Evolutionary conservation across 2,888 invertebrate species (phyloP).

Genomic region (Conops quadrifasciatus): DNA sequence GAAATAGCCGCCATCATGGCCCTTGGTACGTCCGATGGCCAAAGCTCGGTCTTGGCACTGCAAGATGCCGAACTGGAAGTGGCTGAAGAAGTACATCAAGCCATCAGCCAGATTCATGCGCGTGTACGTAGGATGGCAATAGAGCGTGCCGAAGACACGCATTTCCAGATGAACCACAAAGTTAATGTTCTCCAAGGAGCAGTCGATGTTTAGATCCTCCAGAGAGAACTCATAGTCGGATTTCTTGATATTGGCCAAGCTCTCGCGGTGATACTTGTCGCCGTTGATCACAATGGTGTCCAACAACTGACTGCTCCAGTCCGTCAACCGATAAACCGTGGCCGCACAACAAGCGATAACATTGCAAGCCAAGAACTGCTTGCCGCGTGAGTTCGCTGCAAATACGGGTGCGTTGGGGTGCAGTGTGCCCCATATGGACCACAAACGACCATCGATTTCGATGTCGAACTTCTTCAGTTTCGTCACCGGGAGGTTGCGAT

Average conservation of each 20-base stretch:
- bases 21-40: constrained; percentile 66
- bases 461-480: constrained; percentile 72
- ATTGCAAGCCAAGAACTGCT: constrained; percentile 72
- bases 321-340: constrained; percentile 69
- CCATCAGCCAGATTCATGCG: constrained; percentile 73
- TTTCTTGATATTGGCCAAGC: constrained; percentile 65
- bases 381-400: constrained; percentile 68
- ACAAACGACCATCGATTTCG: constrained; percentile 74
- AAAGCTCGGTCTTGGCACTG: constrained; percentile 68
- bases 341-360: constrained; percentile 71
- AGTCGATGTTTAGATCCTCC: constrained; percentile 69
- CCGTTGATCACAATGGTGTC: constrained; percentile 72
- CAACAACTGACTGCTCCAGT: constrained; percentile 72
- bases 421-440: constrained; percentile 74
- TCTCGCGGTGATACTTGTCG: constrained; percentile 69
- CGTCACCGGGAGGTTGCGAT: constrained; percentile 54
- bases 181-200: constrained; percentile 69
- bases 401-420: constrained; percentile 72
- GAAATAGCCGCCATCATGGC: constrained; percentile 68
- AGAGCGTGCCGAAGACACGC: constrained; percentile 71
- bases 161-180: constrained; percentile 70
- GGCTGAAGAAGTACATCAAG: constrained; percentile 70
- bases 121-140: constrained; percentile 60
- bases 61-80: constrained; percentile 68
- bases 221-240: constrained; percentile 70